Evolutionary conservation across 92 coral and sea anemone genomes (phyloP).

Genomic region (Pocillopora meandrina): DNA sequence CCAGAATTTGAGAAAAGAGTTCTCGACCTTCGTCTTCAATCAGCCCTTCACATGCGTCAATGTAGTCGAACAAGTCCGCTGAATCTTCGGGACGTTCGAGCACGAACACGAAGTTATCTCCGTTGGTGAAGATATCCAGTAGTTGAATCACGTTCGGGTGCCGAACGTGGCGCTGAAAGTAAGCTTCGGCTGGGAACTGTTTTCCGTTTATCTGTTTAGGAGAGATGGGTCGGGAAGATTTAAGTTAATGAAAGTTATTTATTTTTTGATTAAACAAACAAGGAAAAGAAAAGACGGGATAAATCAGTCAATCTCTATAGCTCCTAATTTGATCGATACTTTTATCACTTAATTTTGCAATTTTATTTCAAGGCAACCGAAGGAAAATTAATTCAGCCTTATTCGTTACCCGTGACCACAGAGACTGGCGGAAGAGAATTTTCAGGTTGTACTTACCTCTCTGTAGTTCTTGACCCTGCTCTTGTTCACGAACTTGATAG

Average conservation of each 20-base stretch:
- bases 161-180: constrained; percentile 28
- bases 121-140: constrained; percentile 24
- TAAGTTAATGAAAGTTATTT: background rate
- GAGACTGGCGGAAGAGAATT: background rate
- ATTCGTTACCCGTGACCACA: too few relatives aligned
- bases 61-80: constrained; percentile 29
- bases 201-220: constrained; percentile 26
- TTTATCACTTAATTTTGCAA: too few relatives aligned
- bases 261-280: background rate
- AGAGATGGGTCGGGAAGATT: background rate
- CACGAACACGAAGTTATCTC: constrained; percentile 32
- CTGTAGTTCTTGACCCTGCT: background rate
- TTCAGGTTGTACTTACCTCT: constrained; percentile 2
- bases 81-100: constrained; percentile 45
- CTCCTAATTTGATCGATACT: background rate
- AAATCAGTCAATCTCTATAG: background rate
- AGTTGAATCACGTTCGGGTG: constrained; percentile 37
- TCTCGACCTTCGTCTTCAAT: constrained; percentile 36
- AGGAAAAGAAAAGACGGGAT: background rate
- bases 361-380: too few relatives aligned
- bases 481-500: constrained; percentile 40
- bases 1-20: constrained; percentile 29
- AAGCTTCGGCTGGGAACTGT: constrained; percentile 36
- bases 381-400: too few relatives aligned
- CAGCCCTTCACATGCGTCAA: constrained; percentile 21